Evolutionary conservation across 2,113 vertebrate genomes (phyloP), one percentile per base, ranked within the genome.

Genomic region (Epinephelus cyanopodus): DNA sequence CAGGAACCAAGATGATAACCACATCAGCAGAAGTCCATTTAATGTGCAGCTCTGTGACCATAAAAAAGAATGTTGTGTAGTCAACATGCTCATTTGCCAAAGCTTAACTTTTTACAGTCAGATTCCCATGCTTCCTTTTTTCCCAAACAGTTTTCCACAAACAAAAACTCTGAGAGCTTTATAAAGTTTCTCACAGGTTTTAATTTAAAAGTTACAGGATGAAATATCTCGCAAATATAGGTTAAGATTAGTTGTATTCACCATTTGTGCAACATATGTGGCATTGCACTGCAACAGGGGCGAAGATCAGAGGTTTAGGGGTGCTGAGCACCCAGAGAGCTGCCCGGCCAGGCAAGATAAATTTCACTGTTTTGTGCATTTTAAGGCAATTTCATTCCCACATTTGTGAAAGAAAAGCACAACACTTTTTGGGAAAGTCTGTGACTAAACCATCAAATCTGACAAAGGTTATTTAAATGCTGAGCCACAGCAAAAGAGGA

Each of bases 171-270:
- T 48, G 5, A 63, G 29, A n/a, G 8, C 17, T 45, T 70, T 53
- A 23, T 9, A 15, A n/a, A 42, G 19, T 18, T 53, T 17, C 56
- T 4, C 19, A 2, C 4, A 79, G 27, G 66, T 70, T 67, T 56
- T 1, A 53, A 60, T 33, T 52, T 2, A 25, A 70, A 37, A 13
- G 15, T 71, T 54, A 15, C 6, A 45, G 2, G 2, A 61, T 37
- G 23, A 65, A 67, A 57, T 33, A 23, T 67, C 8, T 57, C 7
- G 60, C 50, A 77, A 33, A 57, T 57, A 81, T 60, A 27, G 13
- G 2, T 12, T 4, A 48, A 5, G 12, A 27, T 78, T 23, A 17
- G 33, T 48, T 70, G 56, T 23, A n/a, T 74, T 48, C n/a, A 65
- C 61, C 47, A 50, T 72, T 48, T 82, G 39, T 29, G 11, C 33